Base-by-base conservation (phyloP, 2,113 vertebrate genomes). In the Vidua chalybeata region DNA sequence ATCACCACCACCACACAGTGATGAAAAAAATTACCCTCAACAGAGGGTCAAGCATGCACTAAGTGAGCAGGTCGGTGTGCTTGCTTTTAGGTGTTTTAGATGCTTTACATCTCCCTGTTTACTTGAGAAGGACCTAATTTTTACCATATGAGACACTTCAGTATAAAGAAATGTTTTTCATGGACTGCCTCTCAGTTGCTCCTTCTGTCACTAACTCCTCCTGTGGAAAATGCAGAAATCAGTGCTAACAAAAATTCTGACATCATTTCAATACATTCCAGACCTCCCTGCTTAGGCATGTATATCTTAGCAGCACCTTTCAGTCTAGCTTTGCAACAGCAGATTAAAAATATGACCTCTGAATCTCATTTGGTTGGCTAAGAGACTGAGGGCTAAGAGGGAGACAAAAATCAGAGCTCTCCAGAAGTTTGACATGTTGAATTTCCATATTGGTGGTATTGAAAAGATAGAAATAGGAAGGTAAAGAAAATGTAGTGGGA, bases 401-500 rank as follows among this genome's bases (percentile, higher is more conserved):
- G 30, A 87, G 54, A 84, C 41, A 59, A 87, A 56, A 91, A 68
- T 68, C 43, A 72, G 66, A 87, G 46, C 37, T 84, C 55, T 71
- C 27, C 58, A 73, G 49, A 79, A 69, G 51, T 66, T n/a, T 73
- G 46, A 63, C 24, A 17, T 51, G 16, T 41, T 58, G 26, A 52
- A 69, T 82, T 87, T 84, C 45, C 24, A 27, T 54, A 68, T 13
- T 35, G 22, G 20, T 75, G 9, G 12, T 76, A 37, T 8, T 39
- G 30, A 31, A 83, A 30, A 69, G 3, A 62, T 7, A 82, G 35
- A 77, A 66, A 58, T 4, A 84, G 39, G 61, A 83, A 84, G 43
- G n/a, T 84, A 81, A 92, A 73, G 67, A 67, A 92, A 95, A 64
- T 49, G 56, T 14, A 61, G 15, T n/a, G 45, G 48, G 35, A 52